Conservation (phyloP, 2,113 vertebrate genomes). For the Quiscalus mexicanus region DNA sequence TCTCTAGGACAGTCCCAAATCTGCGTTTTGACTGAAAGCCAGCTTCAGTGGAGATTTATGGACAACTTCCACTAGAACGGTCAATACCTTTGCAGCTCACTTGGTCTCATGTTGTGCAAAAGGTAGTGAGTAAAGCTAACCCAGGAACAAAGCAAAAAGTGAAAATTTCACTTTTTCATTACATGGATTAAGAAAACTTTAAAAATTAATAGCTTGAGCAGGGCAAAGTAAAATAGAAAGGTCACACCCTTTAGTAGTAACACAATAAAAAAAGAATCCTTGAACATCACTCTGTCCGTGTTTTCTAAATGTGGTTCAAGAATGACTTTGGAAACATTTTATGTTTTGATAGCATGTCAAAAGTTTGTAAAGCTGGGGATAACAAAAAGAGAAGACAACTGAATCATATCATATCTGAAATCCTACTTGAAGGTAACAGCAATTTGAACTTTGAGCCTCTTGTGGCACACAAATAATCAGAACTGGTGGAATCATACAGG, state of each 20-base stretch:
- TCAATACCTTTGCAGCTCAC: not conserved
- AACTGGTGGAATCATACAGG: constrained; percentile 19
- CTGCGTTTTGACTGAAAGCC: not conserved
- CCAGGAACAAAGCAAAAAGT: not conserved
- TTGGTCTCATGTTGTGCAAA: not conserved
- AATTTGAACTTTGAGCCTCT: not conserved
- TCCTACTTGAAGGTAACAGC: not conserved
- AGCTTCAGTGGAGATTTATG: not conserved
- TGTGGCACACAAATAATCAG: not conserved
- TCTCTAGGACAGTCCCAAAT: not conserved
- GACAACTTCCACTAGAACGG: not conserved
- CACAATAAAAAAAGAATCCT: not conserved
- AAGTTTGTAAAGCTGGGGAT: not conserved
- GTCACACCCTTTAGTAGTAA: not conserved
- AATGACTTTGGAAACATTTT: not conserved
- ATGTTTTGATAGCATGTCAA: not conserved
- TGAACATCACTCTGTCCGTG: not conserved
- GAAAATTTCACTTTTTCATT: not conserved
- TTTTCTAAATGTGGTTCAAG: not conserved
- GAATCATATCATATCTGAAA: not conserved
- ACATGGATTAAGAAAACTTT: not conserved
- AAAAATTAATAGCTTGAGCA: not conserved
- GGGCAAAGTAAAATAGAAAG: not conserved
- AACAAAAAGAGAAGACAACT: not conserved
- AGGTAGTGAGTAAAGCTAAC: not conserved